A percentile compares a stretch with the other conserved stretches of the same genome.
These are phyloP conservation scores for Pangasius macronema DNA, from an alignment of 2,797 vertebrate genomes.

Conservation along the genomic window DNA sequence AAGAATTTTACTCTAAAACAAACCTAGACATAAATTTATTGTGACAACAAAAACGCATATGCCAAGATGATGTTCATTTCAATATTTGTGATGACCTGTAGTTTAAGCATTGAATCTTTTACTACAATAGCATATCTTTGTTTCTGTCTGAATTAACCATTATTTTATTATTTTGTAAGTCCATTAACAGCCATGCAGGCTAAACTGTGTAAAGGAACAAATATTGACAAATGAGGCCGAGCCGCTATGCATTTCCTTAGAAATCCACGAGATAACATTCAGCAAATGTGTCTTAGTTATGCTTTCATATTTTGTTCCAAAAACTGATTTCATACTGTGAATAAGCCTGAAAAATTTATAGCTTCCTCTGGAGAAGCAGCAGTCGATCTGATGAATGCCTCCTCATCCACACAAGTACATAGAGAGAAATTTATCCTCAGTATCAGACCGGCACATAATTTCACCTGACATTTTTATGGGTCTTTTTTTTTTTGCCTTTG, in stretches of 20 bases:
- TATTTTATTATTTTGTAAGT: not conserved
- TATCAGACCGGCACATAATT: slow-evolving; percentile 9
- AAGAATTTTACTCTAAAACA: not conserved
- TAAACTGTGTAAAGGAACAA: not conserved
- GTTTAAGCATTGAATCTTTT: not conserved
- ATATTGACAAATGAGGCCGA: not conserved
- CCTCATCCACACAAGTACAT: slow-evolving; percentile 21
- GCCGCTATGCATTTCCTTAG: not conserved
- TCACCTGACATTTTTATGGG: slow-evolving; percentile 18
- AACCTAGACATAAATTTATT: not conserved
- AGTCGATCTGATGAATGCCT: slow-evolving; percentile 13
- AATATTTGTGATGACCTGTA: not conserved
- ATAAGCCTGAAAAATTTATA: slow-evolving; percentile 5
- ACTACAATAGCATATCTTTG: not conserved
- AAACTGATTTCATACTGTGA: slow-evolving; percentile 12
- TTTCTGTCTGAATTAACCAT: not conserved
- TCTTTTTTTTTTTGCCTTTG: not conserved
- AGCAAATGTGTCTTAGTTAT: not conserved
- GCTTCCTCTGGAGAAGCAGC: not conserved
- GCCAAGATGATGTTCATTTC: not conserved
- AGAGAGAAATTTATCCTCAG: slow-evolving; percentile 20
- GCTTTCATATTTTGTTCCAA: not conserved
- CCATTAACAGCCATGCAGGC: not conserved
- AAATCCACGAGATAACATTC: not conserved
- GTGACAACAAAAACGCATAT: too few relatives aligned